A percentile compares a stretch with the other conserved stretches of the same genome.
Evolutionary conservation across 2,888 invertebrate species (phyloP).

Genomic region (Chymomyza procnemis): DNA sequence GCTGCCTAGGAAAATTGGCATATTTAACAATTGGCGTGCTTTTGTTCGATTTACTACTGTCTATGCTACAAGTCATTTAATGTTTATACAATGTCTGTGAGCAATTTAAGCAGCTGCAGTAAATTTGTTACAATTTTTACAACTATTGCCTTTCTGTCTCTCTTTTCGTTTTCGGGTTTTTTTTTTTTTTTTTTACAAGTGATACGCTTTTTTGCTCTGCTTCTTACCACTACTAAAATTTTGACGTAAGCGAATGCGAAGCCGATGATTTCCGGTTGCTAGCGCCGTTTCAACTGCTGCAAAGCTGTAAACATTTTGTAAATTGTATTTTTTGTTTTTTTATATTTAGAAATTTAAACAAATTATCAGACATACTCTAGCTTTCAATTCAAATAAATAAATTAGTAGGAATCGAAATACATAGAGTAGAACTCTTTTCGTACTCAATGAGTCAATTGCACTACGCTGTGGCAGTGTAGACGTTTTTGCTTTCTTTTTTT

Average conservation of each 20-base stretch:
- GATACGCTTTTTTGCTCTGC: conserved; percentile 3
- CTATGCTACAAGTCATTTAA: not conserved
- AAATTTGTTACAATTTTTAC: not conserved
- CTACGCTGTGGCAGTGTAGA: too few relatives aligned
- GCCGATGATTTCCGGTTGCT: not conserved
- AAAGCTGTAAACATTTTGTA: not conserved
- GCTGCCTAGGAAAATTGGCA: not conserved
- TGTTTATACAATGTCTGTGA: not conserved
- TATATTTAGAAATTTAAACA: not conserved
- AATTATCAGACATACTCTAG: too few relatives aligned
- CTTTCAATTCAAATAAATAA: too few relatives aligned
- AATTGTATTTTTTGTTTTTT: not conserved
- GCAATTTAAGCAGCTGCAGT: not conserved
- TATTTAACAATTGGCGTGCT: not conserved
- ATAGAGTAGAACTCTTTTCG: too few relatives aligned
- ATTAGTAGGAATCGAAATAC: too few relatives aligned
- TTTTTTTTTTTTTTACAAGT: not conserved
- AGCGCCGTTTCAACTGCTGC: not conserved
- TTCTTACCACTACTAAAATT: conserved; percentile 2
- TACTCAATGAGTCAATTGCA: too few relatives aligned
- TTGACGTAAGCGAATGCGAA: not conserved
- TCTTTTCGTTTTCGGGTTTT: too few relatives aligned
- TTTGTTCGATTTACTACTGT: not conserved
- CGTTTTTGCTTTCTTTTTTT: too few relatives aligned
- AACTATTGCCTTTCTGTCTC: too few relatives aligned